Evolutionary conservation across 1,140 invertebrate species (phyloP), one percentile per base, ranked within the genome.

Genomic region (Aphidius gifuensis): DNA sequence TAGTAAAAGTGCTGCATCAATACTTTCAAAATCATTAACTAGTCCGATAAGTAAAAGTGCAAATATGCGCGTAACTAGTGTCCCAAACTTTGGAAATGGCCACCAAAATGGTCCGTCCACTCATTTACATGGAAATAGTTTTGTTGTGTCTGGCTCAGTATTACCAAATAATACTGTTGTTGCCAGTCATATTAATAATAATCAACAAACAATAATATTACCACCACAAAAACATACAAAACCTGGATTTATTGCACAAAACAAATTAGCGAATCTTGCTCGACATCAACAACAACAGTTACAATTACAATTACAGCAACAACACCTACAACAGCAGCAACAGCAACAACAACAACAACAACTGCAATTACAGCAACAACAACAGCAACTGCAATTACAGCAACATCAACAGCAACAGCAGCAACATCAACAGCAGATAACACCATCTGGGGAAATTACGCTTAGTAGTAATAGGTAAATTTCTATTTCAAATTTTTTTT

Each of bases 381-480:
- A 32, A 45, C 63, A 64, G 40, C 60, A 64, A 49, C 23, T 40
- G 42, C 61, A 63, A n/a, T n/a, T n/a, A 49, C 44, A 49, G 58
- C 65, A 66, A 48, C 60, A 61, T 51, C 66, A 68, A 49, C 73
- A 73, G 65, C 65, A 60, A 61, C 75, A 77, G 61, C 7, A 39
- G 21, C 62, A 64, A 32, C 75, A 75, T 65, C 68, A 64, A 62
- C 75, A 77, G 63, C 77, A 78, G 71, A 76, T 80, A 70, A 72
- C 79, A 71, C 73, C 77, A 71, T 76, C 80, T 65, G 79, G 79
- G 74, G 80, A 81, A 78, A 81, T 80, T 80, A 79, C 78, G 77
- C 79, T 81, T 80, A 81, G 77, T 81, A 80, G 77, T 79, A 81
- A 80, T 80, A 81, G 79, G 80, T 81, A 66, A 75, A 57, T 51